These are phyloP conservation scores for Delichon dasypus DNA, from an alignment of 2,797 vertebrate species.

Conservation along the genomic window DNA sequence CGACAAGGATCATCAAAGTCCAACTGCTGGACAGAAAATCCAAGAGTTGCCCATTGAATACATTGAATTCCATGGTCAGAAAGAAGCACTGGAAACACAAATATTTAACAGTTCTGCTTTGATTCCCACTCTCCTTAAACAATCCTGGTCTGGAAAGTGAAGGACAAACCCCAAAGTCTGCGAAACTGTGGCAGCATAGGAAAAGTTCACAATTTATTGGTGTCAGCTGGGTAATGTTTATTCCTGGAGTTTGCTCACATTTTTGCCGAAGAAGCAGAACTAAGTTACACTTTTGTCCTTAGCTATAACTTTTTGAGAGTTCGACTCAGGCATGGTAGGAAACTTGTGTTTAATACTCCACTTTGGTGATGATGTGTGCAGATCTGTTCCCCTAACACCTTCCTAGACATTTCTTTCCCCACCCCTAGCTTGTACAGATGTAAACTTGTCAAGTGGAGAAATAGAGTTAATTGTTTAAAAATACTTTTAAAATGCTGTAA, in stretches of 20 bases:
- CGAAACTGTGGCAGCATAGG: background rate
- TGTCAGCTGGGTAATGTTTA: background rate
- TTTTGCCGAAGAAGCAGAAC: background rate
- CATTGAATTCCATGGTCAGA: background rate
- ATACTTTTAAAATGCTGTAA: background rate
- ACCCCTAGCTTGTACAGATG: background rate
- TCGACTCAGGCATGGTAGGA: background rate
- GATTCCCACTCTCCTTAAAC: background rate
- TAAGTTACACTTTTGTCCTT: conserved; percentile 27
- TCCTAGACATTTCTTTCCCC: background rate
- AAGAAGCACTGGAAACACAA: background rate
- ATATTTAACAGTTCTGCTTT: background rate
- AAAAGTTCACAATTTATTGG: background rate
- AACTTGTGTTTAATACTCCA: background rate
- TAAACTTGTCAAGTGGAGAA: background rate
- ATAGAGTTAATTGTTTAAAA: conserved; percentile 2
- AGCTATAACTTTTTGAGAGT: background rate
- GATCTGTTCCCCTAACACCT: background rate
- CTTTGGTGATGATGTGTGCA: background rate
- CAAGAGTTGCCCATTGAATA: fast-evolving
- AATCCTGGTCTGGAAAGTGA: background rate
- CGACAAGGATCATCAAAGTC: background rate
- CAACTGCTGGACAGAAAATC: background rate
- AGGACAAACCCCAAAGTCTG: background rate
- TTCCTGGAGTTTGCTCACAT: background rate